phyloP scores from a whole-genome alignment of 35 echinoderm and acorn worm genomes.

The Chiridota heheva region DNA sequence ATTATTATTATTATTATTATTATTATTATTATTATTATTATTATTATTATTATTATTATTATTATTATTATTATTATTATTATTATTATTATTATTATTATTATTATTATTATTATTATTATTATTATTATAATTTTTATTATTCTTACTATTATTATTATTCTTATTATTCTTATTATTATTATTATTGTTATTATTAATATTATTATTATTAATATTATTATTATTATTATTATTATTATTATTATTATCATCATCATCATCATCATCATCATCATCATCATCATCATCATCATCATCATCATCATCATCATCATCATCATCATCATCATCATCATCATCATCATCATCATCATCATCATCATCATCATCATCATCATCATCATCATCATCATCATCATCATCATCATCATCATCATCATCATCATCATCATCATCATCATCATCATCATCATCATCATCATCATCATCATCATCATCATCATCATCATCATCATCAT shows the following conservation, averaged over 20 bases:
- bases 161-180: background rate
- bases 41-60: background rate
- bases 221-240: background rate
- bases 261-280: background rate
- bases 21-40: background rate
- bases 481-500: background rate
- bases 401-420: background rate
- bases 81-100: background rate
- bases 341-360: background rate
- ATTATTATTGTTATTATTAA: background rate
- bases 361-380: background rate
- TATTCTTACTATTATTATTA: background rate
- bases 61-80: too few relatives aligned
- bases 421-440: background rate
- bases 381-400: background rate
- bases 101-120: background rate
- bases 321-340: background rate
- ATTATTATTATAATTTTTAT: background rate
- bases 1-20: too few relatives aligned
- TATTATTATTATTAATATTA: background rate
- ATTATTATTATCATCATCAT: background rate
- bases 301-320: background rate
- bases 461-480: background rate
- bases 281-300: background rate
- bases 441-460: background rate